Percentiles rank a stretch among this genome's conserved stretches.
phyloP scores from a whole-genome alignment of 2,888 invertebrate species.

The Serrognathus titanus region DNA sequence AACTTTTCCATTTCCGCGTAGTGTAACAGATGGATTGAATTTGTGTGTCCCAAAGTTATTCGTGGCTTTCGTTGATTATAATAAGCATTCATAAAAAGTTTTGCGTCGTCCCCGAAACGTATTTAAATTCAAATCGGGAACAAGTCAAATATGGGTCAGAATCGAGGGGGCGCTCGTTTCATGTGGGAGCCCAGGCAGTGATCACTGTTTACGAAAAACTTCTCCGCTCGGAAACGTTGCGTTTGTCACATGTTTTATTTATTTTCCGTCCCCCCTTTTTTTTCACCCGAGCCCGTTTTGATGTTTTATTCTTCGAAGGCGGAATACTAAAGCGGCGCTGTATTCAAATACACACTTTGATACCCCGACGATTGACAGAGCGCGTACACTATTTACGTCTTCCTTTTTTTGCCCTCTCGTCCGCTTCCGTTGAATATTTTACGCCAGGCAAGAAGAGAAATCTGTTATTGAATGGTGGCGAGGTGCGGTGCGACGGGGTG shows the following conservation, averaged over 20 bases:
- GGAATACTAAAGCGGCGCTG: constrained; percentile 26
- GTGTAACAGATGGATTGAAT: not conserved
- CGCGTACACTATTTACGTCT: not conserved
- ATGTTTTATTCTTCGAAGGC: constrained; percentile 35
- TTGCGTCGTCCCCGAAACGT: not conserved
- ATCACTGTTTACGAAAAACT: constrained; percentile 28
- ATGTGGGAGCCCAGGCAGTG: constrained; percentile 23
- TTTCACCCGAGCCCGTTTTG: constrained; percentile 34
- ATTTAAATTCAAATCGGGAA: constrained; percentile 15
- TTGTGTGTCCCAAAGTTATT: not conserved
- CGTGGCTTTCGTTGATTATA: not conserved
- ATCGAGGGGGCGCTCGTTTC: constrained; percentile 8
- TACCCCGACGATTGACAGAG: constrained; percentile 4
- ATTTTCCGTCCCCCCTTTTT: constrained; percentile 33
- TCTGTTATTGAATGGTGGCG: too few relatives aligned
- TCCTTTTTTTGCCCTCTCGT: not conserved
- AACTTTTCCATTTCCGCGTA: not conserved
- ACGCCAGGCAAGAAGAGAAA: too few relatives aligned
- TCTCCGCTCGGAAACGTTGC: constrained; percentile 37
- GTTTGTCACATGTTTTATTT: constrained; percentile 43
- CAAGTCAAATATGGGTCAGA: constrained; percentile 17
- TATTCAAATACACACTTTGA: constrained; percentile 23
- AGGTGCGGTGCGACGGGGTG: too few relatives aligned
- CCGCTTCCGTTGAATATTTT: too few relatives aligned
- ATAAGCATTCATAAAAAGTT: not conserved